Conservation (phyloP, 2,797 vertebrate species). For the Pseudomugil tenellus region DNA sequence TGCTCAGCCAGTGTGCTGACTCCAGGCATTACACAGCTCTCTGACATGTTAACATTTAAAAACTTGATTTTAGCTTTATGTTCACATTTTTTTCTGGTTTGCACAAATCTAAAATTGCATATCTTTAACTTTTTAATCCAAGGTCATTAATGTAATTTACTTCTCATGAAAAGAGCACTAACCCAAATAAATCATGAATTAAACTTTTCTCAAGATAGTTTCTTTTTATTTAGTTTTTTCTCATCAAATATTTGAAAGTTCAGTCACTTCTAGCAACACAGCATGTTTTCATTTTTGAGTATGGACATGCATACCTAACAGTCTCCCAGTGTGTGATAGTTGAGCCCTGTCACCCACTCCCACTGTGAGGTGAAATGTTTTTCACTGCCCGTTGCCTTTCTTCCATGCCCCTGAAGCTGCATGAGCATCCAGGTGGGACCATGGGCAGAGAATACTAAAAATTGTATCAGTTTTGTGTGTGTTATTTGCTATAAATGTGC, state of each 20-base stretch:
- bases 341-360: slow-evolving; percentile 64
- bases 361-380: slow-evolving; percentile 73
- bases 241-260: slow-evolving; percentile 13
- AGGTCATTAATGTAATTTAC: background rate
- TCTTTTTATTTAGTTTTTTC: background rate
- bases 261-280: slow-evolving; percentile 5
- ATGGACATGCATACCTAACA: slow-evolving; percentile 40
- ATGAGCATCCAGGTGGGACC: slow-evolving; percentile 66
- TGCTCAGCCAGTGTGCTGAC: too few relatives aligned
- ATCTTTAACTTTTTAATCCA: background rate
- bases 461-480: slow-evolving; percentile 18
- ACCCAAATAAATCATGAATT: background rate
- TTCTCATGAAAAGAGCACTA: background rate
- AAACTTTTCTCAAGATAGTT: background rate
- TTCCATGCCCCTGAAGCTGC: slow-evolving; percentile 56
- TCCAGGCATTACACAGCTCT: too few relatives aligned
- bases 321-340: slow-evolving; percentile 49
- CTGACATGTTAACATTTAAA: background rate
- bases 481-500: slow-evolving; percentile 17
- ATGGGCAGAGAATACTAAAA: slow-evolving; percentile 50
- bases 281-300: slow-evolving; percentile 11
- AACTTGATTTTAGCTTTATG: background rate
- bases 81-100: background rate
- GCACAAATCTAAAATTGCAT: background rate
- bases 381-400: slow-evolving; percentile 65